Evolutionary conservation across 2,888 invertebrate genomes (phyloP), one percentile per base, ranked within the genome.

Genomic region (Amphiduros pacificus): DNA sequence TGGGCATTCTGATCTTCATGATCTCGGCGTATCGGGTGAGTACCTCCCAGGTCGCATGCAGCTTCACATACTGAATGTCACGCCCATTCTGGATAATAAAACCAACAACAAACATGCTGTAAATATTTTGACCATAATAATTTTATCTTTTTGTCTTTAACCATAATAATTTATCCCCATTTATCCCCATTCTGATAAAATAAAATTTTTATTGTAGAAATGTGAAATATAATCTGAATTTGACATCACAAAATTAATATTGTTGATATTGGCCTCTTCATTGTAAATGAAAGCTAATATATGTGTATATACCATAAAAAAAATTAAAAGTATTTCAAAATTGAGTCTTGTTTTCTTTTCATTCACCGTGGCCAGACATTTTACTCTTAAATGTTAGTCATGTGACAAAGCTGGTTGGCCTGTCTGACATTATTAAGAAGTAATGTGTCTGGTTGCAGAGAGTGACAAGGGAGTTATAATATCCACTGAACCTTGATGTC

Each of bases 1-100:
- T 95, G 2, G 95, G 94, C 91, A 95, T 90, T 78, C 93, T 87
- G 27, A 95, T 85, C 81, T 95, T 94, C 72, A 95, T 86, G 74
- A 94, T 91, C 84, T 96, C 96, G 64, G 93, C 89, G 83, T 95
- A 95, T 73, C 93, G 87, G 70, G 90, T 87, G 55, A 95, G 83
- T 5, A 95, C 92, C 77, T 90, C 87, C 71, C 88, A 84, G 0
- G 95, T 93, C 0, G 93, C 92, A 82, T 94, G 93, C 63, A 96
- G 88, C 88, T 95, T 95, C 67, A 92, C 86, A 83, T 93, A 93
- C 82, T 89, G 87, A 59, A 92, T 85, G 62, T 90, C 89, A 69
- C 89, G 85, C 31, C 82, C 86, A 64, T 88, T 71, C 80, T 80
- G 70, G 1, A n/a, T n/a, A 49, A 2, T 27, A 27, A 58, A 58